A percentile compares a stretch with the other conserved stretches of the same genome.
These are phyloP conservation scores for Leptothorax acervorum DNA, from an alignment of 2,888 invertebrate species.

Conservation along the genomic window DNA sequence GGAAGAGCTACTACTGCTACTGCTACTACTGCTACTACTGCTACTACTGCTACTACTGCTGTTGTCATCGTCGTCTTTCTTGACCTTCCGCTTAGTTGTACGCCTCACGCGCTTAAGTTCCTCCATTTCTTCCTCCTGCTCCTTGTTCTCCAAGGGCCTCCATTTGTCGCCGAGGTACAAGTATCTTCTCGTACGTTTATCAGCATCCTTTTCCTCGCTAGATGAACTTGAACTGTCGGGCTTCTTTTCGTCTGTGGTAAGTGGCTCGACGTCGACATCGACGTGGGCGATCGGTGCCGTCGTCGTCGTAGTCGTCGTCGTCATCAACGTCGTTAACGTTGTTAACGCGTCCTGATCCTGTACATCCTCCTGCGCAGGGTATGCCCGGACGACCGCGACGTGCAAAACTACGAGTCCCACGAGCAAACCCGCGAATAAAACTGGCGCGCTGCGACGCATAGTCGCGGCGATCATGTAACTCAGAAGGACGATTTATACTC, in stretches of 20 bases:
- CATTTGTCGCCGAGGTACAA: not conserved
- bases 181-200: not conserved
- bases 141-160: not conserved
- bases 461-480: conserved; percentile 30
- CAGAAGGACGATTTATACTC: conserved; percentile 13
- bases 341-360: not conserved
- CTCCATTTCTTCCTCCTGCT: not conserved
- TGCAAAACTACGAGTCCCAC: not conserved
- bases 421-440: conserved; percentile 8
- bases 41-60: conserved; percentile 62
- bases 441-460: conserved; percentile 55
- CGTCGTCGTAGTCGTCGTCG: not conserved
- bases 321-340: not conserved
- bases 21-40: conserved; percentile 57
- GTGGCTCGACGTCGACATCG: no score
- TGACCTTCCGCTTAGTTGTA: conserved; percentile 48
- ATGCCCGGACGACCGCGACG: not conserved
- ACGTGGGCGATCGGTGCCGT: not conserved
- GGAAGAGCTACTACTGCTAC: conserved; percentile 61
- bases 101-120: conserved; percentile 14
- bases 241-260: not conserved
- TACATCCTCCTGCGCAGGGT: not conserved
- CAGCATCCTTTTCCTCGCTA: conserved; percentile 41
- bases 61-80: conserved; percentile 45
- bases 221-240: not conserved